Base-by-base conservation (phyloP, 1,140 invertebrate species). In the Sitophilus oryzae region DNA sequence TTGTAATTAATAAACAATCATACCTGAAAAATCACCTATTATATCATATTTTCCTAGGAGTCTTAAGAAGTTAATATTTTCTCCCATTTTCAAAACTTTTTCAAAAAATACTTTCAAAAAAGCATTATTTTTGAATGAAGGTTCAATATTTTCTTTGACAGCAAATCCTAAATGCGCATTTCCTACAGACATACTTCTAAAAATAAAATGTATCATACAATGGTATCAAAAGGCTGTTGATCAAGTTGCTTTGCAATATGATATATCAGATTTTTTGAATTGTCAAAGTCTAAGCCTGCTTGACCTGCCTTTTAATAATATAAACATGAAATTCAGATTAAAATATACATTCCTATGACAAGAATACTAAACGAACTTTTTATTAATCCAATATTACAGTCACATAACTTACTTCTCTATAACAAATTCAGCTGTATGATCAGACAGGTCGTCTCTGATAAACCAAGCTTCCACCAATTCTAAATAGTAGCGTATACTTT, bases 401-500 rank as follows among this genome's bases (percentile, higher is more conserved):
- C n/a, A n/a, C n/a, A n/a, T 41, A 54, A 58, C 64, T 61, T 61
- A 78, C 74, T 71, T 74, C 30, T 59, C 52, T 53, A 80, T 74
- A 23, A 79, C 64, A 69, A 81, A 81, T 66, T 81, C 79, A 11
- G 72, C 61, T 42, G 72, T 72, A 63, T 71, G 74, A 61, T 81
- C 78, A 56, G 75, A 70, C 4, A 80, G 64, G 48, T 73, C 69
- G 51, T 78, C 77, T 52, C 77, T 74, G 14, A 68, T 74, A 42
- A 80, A 66, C 78, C 78, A 80, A 1, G 65, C 67, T 41, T 79
- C 74, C 18, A 78, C 74, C 36, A 80, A 73, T 45, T 74, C 73
- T 15, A 79, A 64, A 64, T 79, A 80, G 50, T 74, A 73, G 40
- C 64, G 71, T 46, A 77, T 63, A 62, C 73, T 75, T 43, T 71